Percentiles rank a stretch among this genome's conserved stretches.
Conservation (phyloP, 1,140 invertebrate genomes). For the Dinoponera quadriceps region DNA sequence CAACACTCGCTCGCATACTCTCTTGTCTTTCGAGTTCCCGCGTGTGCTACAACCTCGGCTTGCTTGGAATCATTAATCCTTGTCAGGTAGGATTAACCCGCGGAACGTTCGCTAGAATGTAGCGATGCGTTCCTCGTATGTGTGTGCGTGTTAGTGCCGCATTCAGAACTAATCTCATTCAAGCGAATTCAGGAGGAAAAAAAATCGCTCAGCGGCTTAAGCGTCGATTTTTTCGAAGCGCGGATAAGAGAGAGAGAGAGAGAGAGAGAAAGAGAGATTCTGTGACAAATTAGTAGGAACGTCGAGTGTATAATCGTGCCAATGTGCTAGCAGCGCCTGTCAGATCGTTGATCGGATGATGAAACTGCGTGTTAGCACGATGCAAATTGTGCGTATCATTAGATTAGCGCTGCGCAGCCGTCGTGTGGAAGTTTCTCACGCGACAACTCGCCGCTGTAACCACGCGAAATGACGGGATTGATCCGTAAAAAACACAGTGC, state of each 20-base stretch:
- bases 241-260: no score
- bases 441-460: background rate
- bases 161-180: constrained; percentile 14
- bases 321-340: constrained; percentile 6
- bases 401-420: constrained; percentile 22
- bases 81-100: background rate
- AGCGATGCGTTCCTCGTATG: background rate
- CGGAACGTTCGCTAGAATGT: background rate
- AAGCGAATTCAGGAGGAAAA: constrained; percentile 19
- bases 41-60: background rate
- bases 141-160: background rate
- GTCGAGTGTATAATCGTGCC: constrained; percentile 17
- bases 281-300: constrained; percentile 2
- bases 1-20: background rate
- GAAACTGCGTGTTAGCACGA: constrained; percentile 30
- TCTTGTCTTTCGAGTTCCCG: background rate
- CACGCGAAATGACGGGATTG: constrained; percentile 17
- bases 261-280: background rate
- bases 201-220: constrained; percentile 4
- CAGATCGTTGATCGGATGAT: background rate
- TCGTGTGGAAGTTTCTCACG: background rate
- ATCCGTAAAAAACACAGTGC: constrained; percentile 59
- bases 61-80: background rate
- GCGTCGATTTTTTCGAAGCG: background rate
- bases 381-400: constrained; percentile 22